A percentile compares a stretch with the other conserved stretches of the same genome.
Evolutionary conservation across 2,797 vertebrate species (phyloP).

Genomic region (Liparis tanakae): DNA sequence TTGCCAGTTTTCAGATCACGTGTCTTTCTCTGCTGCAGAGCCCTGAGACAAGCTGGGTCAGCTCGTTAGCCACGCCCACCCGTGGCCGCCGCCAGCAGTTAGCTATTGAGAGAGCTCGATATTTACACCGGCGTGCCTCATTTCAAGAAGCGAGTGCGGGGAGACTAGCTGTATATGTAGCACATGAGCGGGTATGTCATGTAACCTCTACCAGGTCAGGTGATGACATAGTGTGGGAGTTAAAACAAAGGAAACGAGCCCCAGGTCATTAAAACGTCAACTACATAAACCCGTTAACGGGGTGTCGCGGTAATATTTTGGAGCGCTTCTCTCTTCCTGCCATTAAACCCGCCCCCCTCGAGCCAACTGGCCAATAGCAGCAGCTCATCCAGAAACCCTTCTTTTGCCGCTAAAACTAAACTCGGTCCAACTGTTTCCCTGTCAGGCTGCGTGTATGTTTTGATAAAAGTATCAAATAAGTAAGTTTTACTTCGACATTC

Average conservation of each 20-base stretch:
- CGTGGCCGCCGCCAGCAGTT: background rate
- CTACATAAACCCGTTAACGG: background rate
- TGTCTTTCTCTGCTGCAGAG: background rate
- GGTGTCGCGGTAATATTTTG: background rate
- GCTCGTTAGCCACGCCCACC: no score
- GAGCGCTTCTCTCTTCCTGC: background rate
- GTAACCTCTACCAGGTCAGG: background rate
- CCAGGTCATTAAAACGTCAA: background rate
- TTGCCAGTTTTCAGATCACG: no score
- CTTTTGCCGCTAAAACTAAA: conserved; percentile 82
- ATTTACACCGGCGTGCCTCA: background rate
- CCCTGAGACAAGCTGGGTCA: no score
- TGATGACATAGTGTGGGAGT: background rate
- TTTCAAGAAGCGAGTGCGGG: background rate
- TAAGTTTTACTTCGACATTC: conserved; percentile 3
- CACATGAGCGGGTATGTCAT: background rate
- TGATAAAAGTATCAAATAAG: background rate
- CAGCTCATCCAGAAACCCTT: background rate
- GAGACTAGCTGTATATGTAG: background rate
- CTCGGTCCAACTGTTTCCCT: rapidly evolving
- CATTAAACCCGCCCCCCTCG: background rate
- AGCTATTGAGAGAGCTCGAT: background rate
- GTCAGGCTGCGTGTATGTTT: rapidly evolving
- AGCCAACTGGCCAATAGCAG: conserved; percentile 69
- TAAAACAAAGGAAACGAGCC: background rate